phyloP scores from a whole-genome alignment of 2,113 vertebrate species.

The Halichoeres trimaculatus region DNA sequence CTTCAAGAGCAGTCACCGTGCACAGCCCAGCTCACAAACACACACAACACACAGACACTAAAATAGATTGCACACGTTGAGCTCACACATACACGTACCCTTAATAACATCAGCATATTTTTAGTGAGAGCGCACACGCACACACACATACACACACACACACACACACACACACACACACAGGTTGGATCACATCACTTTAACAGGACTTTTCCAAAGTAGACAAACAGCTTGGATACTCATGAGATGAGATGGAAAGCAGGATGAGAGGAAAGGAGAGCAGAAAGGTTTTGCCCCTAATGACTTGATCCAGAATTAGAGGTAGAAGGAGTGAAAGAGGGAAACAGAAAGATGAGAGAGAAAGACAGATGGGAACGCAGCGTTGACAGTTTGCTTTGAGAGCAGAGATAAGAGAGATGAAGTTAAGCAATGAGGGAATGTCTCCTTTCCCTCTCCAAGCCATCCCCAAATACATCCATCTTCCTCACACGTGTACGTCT shows the following conservation, averaged over 20 bases:
- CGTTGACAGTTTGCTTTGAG: slow-evolving; percentile 69
- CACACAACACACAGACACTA: slow-evolving; percentile 43
- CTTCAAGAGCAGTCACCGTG: slow-evolving; percentile 75
- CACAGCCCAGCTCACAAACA: slow-evolving; percentile 37
- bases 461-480: slow-evolving; percentile 68
- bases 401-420: slow-evolving; percentile 63
- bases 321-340: slow-evolving; percentile 25
- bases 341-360: slow-evolving; percentile 23
- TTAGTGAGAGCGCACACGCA: slow-evolving; percentile 22
- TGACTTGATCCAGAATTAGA: slow-evolving; percentile 43
- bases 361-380: slow-evolving; percentile 46
- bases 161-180: slow-evolving; percentile 12
- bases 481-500: slow-evolving; percentile 41
- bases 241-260: slow-evolving; percentile 65
- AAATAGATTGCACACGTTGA: slow-evolving; percentile 60
- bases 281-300: slow-evolving; percentile 44
- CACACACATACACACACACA: slow-evolving; percentile 33
- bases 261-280: slow-evolving; percentile 49
- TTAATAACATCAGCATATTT: slow-evolving; percentile 60
- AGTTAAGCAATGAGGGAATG: slow-evolving; percentile 70
- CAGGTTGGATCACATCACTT: slow-evolving; percentile 55
- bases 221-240: slow-evolving; percentile 66
- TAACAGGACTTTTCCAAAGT: slow-evolving; percentile 61
- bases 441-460: slow-evolving; percentile 63
- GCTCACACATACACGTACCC: slow-evolving; percentile 17